phyloP scores from a whole-genome alignment of 2,797 vertebrate species.

The Platalea minor region DNA sequence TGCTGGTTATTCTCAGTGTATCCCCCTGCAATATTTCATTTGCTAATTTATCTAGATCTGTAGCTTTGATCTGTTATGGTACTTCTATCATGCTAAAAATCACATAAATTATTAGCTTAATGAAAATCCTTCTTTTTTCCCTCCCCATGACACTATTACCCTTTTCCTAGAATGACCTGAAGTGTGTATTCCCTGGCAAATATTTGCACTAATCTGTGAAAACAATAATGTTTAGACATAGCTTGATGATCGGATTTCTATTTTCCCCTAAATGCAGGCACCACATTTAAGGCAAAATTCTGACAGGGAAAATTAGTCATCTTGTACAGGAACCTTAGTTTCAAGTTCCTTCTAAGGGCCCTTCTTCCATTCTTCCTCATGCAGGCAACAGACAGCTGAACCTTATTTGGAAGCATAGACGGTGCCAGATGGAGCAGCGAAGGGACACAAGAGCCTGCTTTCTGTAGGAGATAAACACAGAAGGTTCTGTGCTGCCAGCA shows the following conservation, averaged over 20 bases:
- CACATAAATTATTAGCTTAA: background rate
- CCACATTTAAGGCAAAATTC: background rate
- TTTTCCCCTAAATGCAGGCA: background rate
- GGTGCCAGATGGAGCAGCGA: slow-evolving; percentile 25
- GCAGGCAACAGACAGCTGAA: background rate
- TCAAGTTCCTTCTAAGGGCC: background rate
- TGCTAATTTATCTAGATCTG: background rate
- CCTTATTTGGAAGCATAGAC: background rate
- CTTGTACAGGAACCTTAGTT: background rate
- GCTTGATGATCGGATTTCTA: background rate
- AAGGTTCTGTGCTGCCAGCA: background rate
- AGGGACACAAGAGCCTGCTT: background rate
- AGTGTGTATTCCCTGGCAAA: background rate
- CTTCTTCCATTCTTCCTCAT: background rate
- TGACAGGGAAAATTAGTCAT: background rate
- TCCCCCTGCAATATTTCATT: background rate
- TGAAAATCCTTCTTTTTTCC: background rate
- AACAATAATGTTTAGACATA: background rate
- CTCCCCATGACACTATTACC: background rate
- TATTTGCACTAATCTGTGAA: background rate
- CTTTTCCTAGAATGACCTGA: background rate
- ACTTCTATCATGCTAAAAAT: background rate
- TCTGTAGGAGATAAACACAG: background rate
- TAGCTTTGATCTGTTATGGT: background rate
- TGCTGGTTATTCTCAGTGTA: background rate